Evolutionary conservation across 1,140 invertebrate species (phyloP).

Genomic region (Eurosta solidaginis): DNA sequence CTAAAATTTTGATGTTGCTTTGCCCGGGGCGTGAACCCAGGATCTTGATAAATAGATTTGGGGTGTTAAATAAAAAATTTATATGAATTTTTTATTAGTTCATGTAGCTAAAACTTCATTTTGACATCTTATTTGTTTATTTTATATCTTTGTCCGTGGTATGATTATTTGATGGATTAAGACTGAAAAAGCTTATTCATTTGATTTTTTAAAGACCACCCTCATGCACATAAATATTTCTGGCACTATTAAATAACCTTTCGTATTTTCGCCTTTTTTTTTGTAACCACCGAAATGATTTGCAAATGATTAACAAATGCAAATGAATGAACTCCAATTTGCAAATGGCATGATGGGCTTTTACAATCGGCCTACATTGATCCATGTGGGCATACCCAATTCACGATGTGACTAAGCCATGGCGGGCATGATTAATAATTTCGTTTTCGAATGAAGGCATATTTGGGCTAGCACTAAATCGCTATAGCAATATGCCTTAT

Average conservation of each 20-base stretch:
- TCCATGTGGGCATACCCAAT: not conserved
- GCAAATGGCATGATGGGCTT: not conserved
- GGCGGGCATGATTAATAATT: not conserved
- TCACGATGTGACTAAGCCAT: not conserved
- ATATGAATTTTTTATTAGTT: too few species aligned
- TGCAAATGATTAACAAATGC: not conserved
- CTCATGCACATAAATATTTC: too few species aligned
- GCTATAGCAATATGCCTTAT: constrained; percentile 80
- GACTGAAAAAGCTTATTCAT: too few species aligned
- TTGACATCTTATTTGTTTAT: too few species aligned
- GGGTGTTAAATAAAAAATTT: too few species aligned
- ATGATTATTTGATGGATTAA: too few species aligned
- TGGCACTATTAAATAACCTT: not conserved
- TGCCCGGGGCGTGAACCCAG: too few species aligned
- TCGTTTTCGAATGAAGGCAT: constrained; percentile 53
- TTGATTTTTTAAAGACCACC: too few species aligned
- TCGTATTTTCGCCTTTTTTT: not conserved
- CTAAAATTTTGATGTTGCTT: too few species aligned
- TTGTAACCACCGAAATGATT: not conserved
- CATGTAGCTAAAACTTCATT: too few species aligned
- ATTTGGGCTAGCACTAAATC: constrained; percentile 74
- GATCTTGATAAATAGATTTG: too few species aligned
- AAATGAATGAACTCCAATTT: not conserved
- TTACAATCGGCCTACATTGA: not conserved
- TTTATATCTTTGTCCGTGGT: too few species aligned